These are phyloP conservation scores for Ophthalmolycus amberensis DNA, from an alignment of 2,113 vertebrate genomes.

Conservation along the genomic window DNA sequence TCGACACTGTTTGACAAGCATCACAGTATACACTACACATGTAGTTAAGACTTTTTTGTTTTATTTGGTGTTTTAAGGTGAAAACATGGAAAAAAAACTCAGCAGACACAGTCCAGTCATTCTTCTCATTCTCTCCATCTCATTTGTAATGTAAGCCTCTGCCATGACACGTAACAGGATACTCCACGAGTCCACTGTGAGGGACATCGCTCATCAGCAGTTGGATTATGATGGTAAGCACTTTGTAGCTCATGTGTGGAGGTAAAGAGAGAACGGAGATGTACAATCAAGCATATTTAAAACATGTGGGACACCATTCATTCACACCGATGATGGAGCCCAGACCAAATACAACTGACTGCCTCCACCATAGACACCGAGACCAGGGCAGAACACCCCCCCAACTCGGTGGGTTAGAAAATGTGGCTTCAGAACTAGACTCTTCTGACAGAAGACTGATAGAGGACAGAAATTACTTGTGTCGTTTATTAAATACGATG, in stretches of 20 bases:
- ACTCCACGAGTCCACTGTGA: constrained; percentile 1
- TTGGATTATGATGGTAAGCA: constrained; percentile 19
- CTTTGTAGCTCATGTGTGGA: constrained; percentile 30
- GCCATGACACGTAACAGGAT: background rate
- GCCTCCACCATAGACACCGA: constrained; percentile 14
- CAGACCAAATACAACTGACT: background rate
- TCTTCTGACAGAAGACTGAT: background rate
- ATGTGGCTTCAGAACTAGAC: background rate
- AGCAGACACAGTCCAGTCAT: constrained; percentile 38
- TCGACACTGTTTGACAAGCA: constrained; percentile 5
- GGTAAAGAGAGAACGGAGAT: constrained; percentile 37
- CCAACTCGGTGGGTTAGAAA: background rate
- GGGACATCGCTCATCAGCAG: background rate
- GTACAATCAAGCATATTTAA: constrained; percentile 39
- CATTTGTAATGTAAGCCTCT: constrained; percentile 9
- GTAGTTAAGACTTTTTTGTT: constrained; percentile 38
- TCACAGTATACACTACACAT: background rate
- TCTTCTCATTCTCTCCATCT: constrained; percentile 18
- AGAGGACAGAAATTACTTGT: background rate
- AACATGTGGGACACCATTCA: constrained; percentile 5
- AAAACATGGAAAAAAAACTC: constrained; percentile 50
- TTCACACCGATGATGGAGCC: constrained; percentile 5
- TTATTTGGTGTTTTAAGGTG: constrained; percentile 68
- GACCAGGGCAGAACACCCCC: background rate
- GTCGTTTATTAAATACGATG: background rate